phyloP scores from a whole-genome alignment of 30 jellyfish, hydroid and myxozoan genomes.

The Phacellophora camtschatica region DNA sequence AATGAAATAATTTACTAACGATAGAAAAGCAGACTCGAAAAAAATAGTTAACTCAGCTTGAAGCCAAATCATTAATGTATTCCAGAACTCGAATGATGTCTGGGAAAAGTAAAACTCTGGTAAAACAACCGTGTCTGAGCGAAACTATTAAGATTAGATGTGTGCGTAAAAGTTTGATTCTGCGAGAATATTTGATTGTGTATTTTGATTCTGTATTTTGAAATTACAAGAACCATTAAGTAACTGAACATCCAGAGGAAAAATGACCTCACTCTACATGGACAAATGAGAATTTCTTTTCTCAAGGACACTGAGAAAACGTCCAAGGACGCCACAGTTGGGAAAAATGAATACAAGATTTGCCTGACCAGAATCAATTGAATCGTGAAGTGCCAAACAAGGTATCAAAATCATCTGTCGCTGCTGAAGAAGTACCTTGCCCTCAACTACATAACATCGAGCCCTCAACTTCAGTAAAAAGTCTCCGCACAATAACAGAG shows the following conservation, averaged over 20 bases:
- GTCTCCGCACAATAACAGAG: slow-evolving; percentile 1
- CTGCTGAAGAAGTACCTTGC: neutral
- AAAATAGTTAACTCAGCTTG: neutral
- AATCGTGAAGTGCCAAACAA: neutral
- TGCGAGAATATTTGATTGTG: no score
- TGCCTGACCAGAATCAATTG: slow-evolving; percentile 5
- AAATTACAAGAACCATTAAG: neutral
- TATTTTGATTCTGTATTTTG: no score
- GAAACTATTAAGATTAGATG: neutral
- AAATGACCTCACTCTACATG: neutral
- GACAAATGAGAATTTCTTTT: neutral
- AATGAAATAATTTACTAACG: neutral
- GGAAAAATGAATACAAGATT: neutral
- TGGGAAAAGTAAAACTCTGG: neutral
- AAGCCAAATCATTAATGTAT: neutral
- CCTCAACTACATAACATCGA: neutral
- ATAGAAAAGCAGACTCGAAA: neutral
- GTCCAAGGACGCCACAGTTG: slow-evolving; percentile 9
- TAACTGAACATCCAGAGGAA: neutral
- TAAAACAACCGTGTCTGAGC: neutral
- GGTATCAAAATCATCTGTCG: neutral
- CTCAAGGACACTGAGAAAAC: neutral
- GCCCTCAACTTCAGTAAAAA: neutral
- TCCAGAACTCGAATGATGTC: neutral
- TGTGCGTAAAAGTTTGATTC: neutral